Conservation (phyloP, 2,888 invertebrate genomes). For the Caenorhabditis becei region DNA sequence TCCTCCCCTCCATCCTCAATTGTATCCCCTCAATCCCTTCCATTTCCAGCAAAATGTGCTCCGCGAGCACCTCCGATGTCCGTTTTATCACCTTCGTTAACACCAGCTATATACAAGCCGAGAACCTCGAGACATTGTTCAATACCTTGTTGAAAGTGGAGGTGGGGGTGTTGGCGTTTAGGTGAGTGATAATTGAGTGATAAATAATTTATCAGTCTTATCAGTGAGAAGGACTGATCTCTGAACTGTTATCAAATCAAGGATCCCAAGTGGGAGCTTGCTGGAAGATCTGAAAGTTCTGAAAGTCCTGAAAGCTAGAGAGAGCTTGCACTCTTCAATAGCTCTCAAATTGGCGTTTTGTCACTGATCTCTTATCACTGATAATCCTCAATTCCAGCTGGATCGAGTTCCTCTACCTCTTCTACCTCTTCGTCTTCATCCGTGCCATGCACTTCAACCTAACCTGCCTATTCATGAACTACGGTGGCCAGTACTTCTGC, state of each 20-base stretch:
- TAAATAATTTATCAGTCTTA: too few relatives aligned
- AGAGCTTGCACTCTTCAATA: too few relatives aligned
- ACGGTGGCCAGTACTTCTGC: conserved; percentile 60
- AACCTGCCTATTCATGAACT: conserved; percentile 58
- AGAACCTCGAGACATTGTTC: conserved; percentile 24
- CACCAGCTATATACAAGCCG: conserved; percentile 33
- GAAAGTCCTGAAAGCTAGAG: too few relatives aligned
- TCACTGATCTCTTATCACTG: too few relatives aligned
- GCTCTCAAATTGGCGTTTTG: too few relatives aligned
- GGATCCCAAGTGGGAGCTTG: too few relatives aligned
- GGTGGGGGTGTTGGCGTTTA: conserved; percentile 39
- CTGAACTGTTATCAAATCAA: too few relatives aligned
- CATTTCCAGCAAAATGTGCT: conserved; percentile 32
- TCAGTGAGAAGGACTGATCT: not conserved
- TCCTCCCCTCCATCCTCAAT: not conserved
- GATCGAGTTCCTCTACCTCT: conserved; percentile 59
- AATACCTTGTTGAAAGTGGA: conserved; percentile 38
- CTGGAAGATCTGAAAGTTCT: too few relatives aligned
- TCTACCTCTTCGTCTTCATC: conserved; percentile 56
- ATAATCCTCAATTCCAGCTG: conserved; percentile 35
- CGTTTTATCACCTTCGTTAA: conserved; percentile 58
- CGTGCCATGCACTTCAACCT: conserved; percentile 61
- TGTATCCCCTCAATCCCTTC: not conserved
- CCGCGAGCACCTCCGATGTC: conserved; percentile 40
- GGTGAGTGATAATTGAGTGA: conserved; percentile 22